A percentile compares a stretch with the other conserved stretches of the same genome.
Evolutionary conservation across 1,140 invertebrate species (phyloP).

Genomic region (Brachionus rotundiformis): DNA sequence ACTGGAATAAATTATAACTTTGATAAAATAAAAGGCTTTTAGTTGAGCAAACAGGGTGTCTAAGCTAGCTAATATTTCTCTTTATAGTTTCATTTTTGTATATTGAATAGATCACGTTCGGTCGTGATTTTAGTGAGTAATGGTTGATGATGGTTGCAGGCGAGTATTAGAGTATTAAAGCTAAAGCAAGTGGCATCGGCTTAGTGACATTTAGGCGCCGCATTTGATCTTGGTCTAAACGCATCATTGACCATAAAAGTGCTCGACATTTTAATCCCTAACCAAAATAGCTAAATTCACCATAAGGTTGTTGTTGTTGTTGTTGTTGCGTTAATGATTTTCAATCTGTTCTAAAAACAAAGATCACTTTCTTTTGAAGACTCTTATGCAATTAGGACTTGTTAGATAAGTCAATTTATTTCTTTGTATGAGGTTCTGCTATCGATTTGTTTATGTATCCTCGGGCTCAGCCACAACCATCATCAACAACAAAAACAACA

Average conservation of each 20-base stretch:
- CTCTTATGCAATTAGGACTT: constrained; percentile 36
- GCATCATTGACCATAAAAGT: constrained; percentile 37
- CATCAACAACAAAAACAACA: too few species aligned
- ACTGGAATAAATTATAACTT: constrained; percentile 11
- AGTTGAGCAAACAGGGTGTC: background rate
- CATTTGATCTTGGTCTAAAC: background rate
- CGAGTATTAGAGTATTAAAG: too few species aligned
- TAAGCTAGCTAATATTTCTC: background rate
- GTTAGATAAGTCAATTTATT: constrained; percentile 36
- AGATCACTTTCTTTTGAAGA: constrained; percentile 18
- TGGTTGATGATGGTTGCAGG: too few species aligned
- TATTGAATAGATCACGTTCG: background rate
- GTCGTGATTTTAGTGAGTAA: background rate
- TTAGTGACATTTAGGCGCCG: background rate
- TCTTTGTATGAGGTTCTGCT: background rate
- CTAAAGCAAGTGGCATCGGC: constrained; percentile 19
- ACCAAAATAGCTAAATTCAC: background rate
- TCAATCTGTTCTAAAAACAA: constrained; percentile 39
- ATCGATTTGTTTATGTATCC: constrained; percentile 9
- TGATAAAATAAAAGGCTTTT: background rate
- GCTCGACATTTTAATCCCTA: constrained; percentile 22
- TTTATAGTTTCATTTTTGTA: too few species aligned
- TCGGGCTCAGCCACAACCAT: constrained; percentile 6
- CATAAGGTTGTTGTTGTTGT: constrained; percentile 41
- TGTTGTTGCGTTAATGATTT: constrained; percentile 49